Percentiles rank a stretch among this genome's conserved stretches.
phyloP scores from a whole-genome alignment of 2,113 vertebrate genomes.

The Alosa alosa region DNA sequence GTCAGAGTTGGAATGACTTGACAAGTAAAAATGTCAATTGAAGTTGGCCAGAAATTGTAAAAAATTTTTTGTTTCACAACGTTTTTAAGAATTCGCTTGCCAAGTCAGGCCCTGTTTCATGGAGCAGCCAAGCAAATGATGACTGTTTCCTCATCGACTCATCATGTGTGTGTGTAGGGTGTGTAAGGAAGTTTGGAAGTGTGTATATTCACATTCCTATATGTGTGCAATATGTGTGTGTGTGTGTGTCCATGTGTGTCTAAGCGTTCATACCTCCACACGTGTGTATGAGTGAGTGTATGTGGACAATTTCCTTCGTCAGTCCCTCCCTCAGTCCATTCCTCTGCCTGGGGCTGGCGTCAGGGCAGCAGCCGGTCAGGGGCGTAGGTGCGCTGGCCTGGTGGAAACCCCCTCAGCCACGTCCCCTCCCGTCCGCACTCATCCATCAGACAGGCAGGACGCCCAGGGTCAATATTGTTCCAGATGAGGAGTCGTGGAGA shows the following conservation, averaged over 20 bases:
- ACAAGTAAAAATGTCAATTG: neutral
- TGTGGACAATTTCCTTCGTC: constrained; percentile 4
- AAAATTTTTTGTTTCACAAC: neutral
- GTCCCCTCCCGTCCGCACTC: neutral
- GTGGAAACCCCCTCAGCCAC: neutral
- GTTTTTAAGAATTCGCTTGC: neutral
- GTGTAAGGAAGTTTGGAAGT: neutral
- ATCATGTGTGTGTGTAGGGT: neutral
- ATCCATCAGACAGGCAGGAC: neutral
- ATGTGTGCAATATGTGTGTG: neutral
- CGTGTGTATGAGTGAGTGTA: neutral
- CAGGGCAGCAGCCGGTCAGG: neutral
- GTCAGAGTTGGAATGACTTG: neutral
- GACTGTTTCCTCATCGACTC: neutral
- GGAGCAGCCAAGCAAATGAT: too few species aligned
- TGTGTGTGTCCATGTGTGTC: neutral
- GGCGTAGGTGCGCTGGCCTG: too few species aligned
- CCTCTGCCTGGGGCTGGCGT: too few species aligned
- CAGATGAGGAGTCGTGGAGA: neutral
- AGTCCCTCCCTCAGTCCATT: neutral
- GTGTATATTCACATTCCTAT: neutral
- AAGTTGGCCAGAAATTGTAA: neutral
- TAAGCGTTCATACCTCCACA: neutral
- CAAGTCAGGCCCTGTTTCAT: too few species aligned
- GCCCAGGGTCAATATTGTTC: constrained; percentile 12